phyloP scores from a whole-genome alignment of 2,888 invertebrate genomes.

The Dryobotodes eremita region DNA sequence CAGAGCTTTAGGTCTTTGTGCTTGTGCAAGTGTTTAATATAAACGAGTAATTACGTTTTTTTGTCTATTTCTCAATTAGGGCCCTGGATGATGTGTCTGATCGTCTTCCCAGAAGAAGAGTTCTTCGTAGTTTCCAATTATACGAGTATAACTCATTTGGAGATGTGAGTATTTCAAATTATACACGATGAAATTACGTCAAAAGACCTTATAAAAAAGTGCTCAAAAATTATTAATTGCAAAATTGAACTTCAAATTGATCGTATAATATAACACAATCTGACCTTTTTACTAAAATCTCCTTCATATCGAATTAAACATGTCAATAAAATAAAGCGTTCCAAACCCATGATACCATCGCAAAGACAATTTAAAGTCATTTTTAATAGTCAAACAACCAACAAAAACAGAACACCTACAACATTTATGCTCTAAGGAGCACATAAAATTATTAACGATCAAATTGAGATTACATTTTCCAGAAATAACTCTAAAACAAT shows the following conservation, averaged over 20 bases:
- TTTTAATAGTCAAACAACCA: neutral
- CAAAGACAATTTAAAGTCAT: neutral
- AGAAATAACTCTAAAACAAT: neutral
- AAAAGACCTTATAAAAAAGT: neutral
- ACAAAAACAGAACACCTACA: neutral
- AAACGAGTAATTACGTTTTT: neutral
- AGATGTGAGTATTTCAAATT: conserved; percentile 73
- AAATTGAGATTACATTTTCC: neutral
- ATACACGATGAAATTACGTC: neutral
- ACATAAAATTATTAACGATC: neutral
- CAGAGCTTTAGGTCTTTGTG: neutral
- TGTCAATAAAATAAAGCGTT: neutral
- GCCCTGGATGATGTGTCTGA: conserved; percentile 70
- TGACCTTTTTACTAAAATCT: neutral
- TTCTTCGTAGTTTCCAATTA: conserved; percentile 72
- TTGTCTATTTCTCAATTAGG: conserved; percentile 65
- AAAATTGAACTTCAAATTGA: neutral
- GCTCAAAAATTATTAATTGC: neutral
- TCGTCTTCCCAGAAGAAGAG: conserved; percentile 77
- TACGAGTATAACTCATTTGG: conserved; percentile 79
- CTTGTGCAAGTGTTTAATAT: neutral
- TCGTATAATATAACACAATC: neutral
- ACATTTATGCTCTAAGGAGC: neutral
- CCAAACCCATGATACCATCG: no score
- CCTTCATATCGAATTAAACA: neutral